phyloP scores from a whole-genome alignment of 2,888 invertebrate species.

The Disparrhopalites patrizii region DNA sequence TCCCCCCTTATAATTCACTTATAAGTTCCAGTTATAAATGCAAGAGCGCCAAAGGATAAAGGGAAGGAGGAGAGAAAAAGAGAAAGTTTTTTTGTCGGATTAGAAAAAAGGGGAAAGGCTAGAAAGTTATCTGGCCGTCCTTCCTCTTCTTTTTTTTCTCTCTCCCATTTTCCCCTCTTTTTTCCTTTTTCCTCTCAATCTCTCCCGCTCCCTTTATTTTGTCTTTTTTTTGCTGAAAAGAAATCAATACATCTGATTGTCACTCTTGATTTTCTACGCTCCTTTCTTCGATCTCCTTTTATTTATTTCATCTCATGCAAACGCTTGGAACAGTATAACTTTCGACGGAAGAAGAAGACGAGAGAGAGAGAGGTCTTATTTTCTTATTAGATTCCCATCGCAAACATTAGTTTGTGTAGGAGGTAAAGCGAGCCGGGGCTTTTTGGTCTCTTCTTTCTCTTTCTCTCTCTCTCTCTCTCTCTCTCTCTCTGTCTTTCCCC shows the following conservation, averaged over 20 bases:
- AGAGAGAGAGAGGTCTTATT: neutral
- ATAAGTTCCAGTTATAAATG: neutral
- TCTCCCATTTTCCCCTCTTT: too few relatives aligned
- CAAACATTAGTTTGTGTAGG: neutral
- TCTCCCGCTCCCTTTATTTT: conserved; percentile 11
- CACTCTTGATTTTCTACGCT: conserved; percentile 33
- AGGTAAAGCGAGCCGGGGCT: too few relatives aligned
- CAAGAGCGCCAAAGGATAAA: neutral
- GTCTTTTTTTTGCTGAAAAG: conserved; percentile 12
- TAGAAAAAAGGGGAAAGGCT: neutral
- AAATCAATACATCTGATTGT: conserved; percentile 37
- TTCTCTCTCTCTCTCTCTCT: too few relatives aligned
- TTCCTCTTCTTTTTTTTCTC: too few relatives aligned
- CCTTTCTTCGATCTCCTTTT: conserved; percentile 14
- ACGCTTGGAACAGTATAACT: neutral
- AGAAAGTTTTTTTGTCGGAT: neutral
- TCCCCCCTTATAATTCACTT: conserved; percentile 9
- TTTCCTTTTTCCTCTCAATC: too few relatives aligned
- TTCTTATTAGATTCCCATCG: conserved; percentile 1
- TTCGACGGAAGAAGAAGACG: too few relatives aligned
- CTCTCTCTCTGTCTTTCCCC: too few relatives aligned
- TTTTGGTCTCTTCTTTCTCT: too few relatives aligned
- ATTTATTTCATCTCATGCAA: conserved; percentile 4
- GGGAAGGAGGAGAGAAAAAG: neutral
- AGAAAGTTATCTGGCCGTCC: conserved; percentile 21